Percentiles rank a stretch among this genome's conserved stretches.
Evolutionary conservation across 2,113 vertebrate genomes (phyloP).

Genomic region (Fregata magnificens): DNA sequence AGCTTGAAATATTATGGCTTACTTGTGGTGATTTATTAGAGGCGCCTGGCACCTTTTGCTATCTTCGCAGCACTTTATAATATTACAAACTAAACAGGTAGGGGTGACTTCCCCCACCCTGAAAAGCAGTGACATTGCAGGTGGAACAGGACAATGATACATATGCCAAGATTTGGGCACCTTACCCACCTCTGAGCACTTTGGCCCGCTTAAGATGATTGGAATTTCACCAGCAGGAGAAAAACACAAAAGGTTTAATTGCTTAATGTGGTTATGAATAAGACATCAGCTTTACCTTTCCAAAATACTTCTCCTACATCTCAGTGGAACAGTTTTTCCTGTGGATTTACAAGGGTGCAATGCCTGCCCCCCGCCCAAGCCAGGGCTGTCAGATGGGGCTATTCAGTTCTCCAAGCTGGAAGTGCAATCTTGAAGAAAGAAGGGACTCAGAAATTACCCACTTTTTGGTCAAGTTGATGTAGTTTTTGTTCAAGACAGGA

Average conservation of each 20-base stretch:
- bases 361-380: neutral
- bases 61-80: conserved; percentile 47
- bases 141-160: neutral
- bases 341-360: neutral
- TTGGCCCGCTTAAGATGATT: neutral
- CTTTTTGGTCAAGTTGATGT: neutral
- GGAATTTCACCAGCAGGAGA: neutral
- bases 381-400: neutral
- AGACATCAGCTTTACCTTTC: neutral
- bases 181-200: neutral
- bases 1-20: conserved; percentile 59
- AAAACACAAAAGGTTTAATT: conserved; percentile 2
- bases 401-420: neutral
- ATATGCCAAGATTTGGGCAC: neutral
- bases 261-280: neutral
- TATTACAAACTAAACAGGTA: conserved; percentile 40
- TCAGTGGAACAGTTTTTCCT: neutral
- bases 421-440: neutral
- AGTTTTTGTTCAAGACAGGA: neutral
- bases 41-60: conserved; percentile 18
- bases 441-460: neutral
- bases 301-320: neutral
- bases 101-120: neutral
- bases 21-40: conserved; percentile 46
- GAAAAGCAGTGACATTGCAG: conserved; percentile 9